phyloP scores from a whole-genome alignment of 2,113 vertebrate genomes.

The Leucopternis melanops region DNA sequence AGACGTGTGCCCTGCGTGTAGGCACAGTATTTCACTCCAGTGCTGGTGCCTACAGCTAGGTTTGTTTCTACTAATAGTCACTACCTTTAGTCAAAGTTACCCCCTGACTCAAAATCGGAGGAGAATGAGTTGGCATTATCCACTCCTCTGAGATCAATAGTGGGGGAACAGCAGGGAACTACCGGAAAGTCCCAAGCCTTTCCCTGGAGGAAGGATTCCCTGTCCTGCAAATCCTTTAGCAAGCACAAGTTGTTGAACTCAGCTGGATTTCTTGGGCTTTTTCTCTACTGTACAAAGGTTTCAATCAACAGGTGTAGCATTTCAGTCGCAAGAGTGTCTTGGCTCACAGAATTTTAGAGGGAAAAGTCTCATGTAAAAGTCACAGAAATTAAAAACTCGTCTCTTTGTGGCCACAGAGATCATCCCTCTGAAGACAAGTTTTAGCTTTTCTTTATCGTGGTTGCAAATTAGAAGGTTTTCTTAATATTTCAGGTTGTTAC shows the following conservation, averaged over 20 bases:
- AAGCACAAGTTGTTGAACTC: background rate
- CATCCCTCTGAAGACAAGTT: background rate
- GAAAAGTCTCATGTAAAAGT: background rate
- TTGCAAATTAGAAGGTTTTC: background rate
- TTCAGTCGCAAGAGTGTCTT: background rate
- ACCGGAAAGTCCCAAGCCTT: background rate
- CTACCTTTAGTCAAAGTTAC: background rate
- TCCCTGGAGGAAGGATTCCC: background rate
- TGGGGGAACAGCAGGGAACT: background rate
- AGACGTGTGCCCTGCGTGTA: background rate
- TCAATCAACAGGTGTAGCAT: background rate
- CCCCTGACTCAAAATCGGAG: background rate
- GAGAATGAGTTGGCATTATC: background rate
- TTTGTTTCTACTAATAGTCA: accelerated
- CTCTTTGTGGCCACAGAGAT: background rate
- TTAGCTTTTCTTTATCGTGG: background rate
- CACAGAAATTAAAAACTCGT: background rate
- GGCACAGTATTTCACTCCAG: background rate
- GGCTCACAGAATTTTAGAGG: background rate
- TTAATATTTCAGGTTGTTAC: background rate
- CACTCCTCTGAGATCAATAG: accelerated
- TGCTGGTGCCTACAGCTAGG: background rate
- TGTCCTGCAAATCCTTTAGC: background rate
- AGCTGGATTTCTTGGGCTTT: background rate
- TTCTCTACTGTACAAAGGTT: background rate